Evolutionary conservation across 2,797 vertebrate genomes (phyloP).

Genomic region (Knipowitschia caucasica): DNA sequence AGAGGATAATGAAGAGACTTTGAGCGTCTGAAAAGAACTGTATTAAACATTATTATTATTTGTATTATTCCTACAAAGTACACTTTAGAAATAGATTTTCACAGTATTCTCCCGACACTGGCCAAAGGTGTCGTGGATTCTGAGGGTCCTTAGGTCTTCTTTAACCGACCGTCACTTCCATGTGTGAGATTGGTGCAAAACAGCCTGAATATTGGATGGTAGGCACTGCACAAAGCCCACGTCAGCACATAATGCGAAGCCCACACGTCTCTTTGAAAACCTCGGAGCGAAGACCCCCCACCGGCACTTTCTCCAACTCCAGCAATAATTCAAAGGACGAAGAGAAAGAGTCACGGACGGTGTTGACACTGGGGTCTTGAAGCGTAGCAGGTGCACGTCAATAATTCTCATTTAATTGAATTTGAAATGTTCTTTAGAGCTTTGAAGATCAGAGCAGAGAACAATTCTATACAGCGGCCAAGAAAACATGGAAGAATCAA

Average conservation of each 20-base stretch:
- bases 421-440: background rate
- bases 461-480: background rate
- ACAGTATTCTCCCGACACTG: no score
- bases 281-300: constrained; percentile 22
- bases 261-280: constrained; percentile 53
- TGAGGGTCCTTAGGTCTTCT: no score
- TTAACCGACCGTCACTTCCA: no score
- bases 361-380: constrained; percentile 21
- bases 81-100: no score
- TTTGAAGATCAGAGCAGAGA: background rate
- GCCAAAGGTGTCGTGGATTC: no score
- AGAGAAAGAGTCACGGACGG: background rate
- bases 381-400: constrained; percentile 16
- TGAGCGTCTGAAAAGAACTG: no score
- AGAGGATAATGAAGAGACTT: no score
- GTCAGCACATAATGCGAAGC: constrained; percentile 42
- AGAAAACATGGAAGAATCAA: no score
- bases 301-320: constrained; percentile 16
- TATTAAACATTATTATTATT: no score
- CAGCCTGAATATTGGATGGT: constrained; percentile 52
- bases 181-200: constrained; percentile 14
- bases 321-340: constrained; percentile 27
- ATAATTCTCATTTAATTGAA: background rate
- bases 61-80: no score
- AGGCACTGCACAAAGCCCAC: constrained; percentile 43